Percentiles rank a stretch among this genome's conserved stretches.
Conservation (phyloP, 2,888 invertebrate species). For the Troides oblongomaculatus region DNA sequence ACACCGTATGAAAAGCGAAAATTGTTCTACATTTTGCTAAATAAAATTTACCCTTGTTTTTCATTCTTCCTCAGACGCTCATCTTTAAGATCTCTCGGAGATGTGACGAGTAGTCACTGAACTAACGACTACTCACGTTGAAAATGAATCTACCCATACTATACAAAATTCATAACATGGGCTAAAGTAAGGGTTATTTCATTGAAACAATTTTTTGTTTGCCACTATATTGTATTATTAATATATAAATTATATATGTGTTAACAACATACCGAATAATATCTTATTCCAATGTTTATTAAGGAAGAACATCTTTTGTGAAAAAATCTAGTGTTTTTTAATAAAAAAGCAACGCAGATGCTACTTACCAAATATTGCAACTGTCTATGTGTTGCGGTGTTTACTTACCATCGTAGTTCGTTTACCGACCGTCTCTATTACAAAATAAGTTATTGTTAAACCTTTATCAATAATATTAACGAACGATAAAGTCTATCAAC, state of each 20-base stretch:
- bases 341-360: too few relatives aligned
- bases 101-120: conserved; percentile 21
- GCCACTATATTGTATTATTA: not conserved
- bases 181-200: not conserved
- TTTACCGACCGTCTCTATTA: too few relatives aligned
- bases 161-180: conserved; percentile 5
- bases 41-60: conserved; percentile 8
- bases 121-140: conserved; percentile 20
- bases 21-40: conserved; percentile 1
- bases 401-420: too few relatives aligned
- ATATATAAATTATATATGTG: not conserved
- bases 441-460: too few relatives aligned
- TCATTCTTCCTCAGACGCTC: conserved; percentile 12
- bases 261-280: too few relatives aligned
- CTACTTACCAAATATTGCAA: too few relatives aligned
- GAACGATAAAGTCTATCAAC: too few relatives aligned
- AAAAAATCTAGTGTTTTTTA: too few relatives aligned
- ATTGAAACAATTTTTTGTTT: not conserved
- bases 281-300: too few relatives aligned
- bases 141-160: conserved; percentile 18
- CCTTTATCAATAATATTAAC: too few relatives aligned
- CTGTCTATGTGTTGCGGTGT: too few relatives aligned
- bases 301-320: too few relatives aligned
- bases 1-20: not conserved
- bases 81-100: conserved; percentile 18